Base-by-base conservation (phyloP, 2,888 invertebrate species). In the Dasysyrphus albostriatus region DNA sequence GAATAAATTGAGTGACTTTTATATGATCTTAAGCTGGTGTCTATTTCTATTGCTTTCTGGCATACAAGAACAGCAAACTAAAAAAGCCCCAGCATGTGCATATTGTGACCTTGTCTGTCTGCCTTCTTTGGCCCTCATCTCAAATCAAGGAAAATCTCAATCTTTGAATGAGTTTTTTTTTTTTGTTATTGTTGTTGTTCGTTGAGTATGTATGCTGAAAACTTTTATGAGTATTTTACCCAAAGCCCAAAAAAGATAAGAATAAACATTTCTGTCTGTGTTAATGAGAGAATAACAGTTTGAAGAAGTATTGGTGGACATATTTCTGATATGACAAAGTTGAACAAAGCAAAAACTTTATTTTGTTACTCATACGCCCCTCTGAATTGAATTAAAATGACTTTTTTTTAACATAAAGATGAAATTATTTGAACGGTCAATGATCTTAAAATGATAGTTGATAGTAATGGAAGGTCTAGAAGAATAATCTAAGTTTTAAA, bases 341-440 rank as follows among this genome's bases (percentile, higher is more conserved):
- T 12, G n/a, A 65, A 47, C 47, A 65, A 65, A 59, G 39, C 47
- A 67, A 19, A 29, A 67, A 49, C 47, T 47, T 49, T 37, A 34
- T 49, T 67, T 67, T 19, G 49, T 67, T 67, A 67, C 84, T 76
- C 84, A 84, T 81, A 84, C 84, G 84, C 84, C 84, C 80, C 83
- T 72, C 34, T 72, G 65, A 10, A 72, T 10, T 24, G 42, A 47
- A 72, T 37, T 34, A 49, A 58, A 67, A 24, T 47, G 19, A 24
- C 12, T 34, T 47, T 59, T 65, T 32, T 47, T 16, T 0, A 14
- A 47, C 2, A 2, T 1, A 44, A n/a, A 10, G 65, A 10, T 32
- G 32, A 47, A 47, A 47, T 32, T 65, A 42, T 47, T 44, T 65
- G 16, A 1, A 49, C 19, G 67, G 67, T 67, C 67, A 67, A 19